Evolutionary conservation across 2,113 vertebrate species (phyloP), one percentile per base, ranked within the genome.

Genomic region (Prietella phreatophila): DNA sequence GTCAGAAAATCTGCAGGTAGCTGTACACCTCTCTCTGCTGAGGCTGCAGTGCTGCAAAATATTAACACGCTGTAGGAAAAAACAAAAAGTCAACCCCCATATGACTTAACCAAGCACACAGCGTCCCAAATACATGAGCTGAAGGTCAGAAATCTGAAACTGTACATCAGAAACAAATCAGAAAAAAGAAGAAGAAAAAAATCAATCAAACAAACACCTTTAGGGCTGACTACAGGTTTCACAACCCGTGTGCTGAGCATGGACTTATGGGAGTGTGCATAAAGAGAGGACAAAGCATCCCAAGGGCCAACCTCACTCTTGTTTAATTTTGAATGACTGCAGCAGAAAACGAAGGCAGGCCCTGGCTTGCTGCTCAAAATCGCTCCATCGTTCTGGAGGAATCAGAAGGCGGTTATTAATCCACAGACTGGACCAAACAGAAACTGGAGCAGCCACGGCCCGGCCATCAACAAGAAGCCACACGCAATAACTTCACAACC

Each of bases 251-350:
- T 90, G 79, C 78, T 17, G 33, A 13, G 36, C 63, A n/a, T 63
- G 15, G 8, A 53, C 30, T 33, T 27, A 53, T 27, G 42, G 65
- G 30, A 11, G 79, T 47, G 47, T 67, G 20, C 9, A 25, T 17
- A 75, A 53, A 63, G 85, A 47, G 17, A 50, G 19, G 75, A 11
- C 47, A 63, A 50, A 30, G 13, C 17, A 19, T 67, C 58, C 80
- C 20, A 27, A 30, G 22, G 67, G 53, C 69, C 53, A 17, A 15
- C 39, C 39, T 50, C 39, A 22, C 27, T 11, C 71, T n/a, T 78
- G 85, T 65, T 86, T 65, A 86, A 47, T 65, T 78, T 86, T 86
- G 60, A 86, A 86, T 86, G 85, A 65, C 56, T 86, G 73, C 84
- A 86, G 76, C 76, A 80, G 85, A 80, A 85, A 85, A 71, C 47